Conservation (phyloP, 2,797 vertebrate genomes). For the Hemitrygon akajei region DNA sequence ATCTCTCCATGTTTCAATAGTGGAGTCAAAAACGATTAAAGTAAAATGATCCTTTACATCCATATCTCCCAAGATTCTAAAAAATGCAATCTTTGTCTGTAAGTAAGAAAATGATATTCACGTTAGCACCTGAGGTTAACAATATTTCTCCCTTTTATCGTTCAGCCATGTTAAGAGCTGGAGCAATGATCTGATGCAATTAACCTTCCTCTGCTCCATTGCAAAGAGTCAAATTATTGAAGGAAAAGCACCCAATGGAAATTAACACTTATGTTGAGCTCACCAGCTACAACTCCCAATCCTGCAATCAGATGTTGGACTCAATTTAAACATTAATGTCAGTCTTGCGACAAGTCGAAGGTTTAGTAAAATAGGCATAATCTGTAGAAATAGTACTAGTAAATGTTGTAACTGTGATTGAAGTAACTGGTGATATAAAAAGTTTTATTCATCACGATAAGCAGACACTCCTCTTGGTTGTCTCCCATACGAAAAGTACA, state of each 20-base stretch:
- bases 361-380: not conserved
- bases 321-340: not conserved
- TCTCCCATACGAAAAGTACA: too few species aligned
- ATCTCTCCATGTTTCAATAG: slow-evolving; percentile 53
- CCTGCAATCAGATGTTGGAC: not conserved
- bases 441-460: too few species aligned
- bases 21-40: slow-evolving; percentile 61
- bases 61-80: slow-evolving; percentile 70
- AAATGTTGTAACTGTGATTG: too few species aligned
- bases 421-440: too few species aligned
- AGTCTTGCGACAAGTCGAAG: not conserved
- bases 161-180: not conserved
- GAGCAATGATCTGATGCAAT: not conserved
- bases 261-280: not conserved
- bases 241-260: not conserved
- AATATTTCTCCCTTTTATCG: not conserved
- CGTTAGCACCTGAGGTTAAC: not conserved
- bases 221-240: not conserved
- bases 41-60: slow-evolving; percentile 65
- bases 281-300: not conserved
- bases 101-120: not conserved
- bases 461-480: too few species aligned
- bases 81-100: slow-evolving; percentile 70
- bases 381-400: not conserved
- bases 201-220: not conserved